Evolutionary conservation across 2,113 vertebrate species (phyloP).

Genomic region (Fukomys damarensis): DNA sequence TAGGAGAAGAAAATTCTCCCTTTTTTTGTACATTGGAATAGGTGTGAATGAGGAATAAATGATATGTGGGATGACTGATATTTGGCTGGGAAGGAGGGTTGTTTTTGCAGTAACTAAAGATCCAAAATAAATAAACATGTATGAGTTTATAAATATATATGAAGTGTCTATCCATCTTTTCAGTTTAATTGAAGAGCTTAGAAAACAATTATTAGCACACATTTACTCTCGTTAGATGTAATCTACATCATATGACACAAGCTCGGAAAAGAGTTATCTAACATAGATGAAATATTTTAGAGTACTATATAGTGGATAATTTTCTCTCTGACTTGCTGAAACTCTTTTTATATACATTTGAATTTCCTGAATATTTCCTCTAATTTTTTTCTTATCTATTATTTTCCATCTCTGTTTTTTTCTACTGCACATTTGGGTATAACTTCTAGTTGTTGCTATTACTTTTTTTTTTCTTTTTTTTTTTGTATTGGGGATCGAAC

Average conservation of each 20-base stretch:
- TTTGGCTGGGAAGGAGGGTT: background rate
- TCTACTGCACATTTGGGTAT: background rate
- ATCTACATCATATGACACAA: background rate
- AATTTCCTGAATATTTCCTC: background rate
- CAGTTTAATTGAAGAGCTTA: background rate
- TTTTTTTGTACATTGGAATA: background rate
- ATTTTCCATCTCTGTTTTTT: conserved; percentile 44
- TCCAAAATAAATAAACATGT: background rate
- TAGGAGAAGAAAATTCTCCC: background rate
- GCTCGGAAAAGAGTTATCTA: background rate
- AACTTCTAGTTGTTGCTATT: background rate
- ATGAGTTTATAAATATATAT: too few species aligned
- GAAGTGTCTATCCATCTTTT: background rate
- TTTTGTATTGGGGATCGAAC: too few species aligned
- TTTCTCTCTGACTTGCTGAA: background rate
- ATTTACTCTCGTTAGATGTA: background rate
- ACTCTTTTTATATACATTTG: background rate
- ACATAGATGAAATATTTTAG: background rate
- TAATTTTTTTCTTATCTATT: conserved; percentile 45
- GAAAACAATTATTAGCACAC: background rate
- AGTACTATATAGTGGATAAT: background rate
- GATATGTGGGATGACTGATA: background rate
- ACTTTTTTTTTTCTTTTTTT: too few species aligned
- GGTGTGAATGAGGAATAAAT: background rate
- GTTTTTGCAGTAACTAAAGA: background rate